Percentiles rank a stretch among this genome's conserved stretches.
Evolutionary conservation across 2,797 vertebrate species (phyloP).

Genomic region (Etheostoma perlongum): DNA sequence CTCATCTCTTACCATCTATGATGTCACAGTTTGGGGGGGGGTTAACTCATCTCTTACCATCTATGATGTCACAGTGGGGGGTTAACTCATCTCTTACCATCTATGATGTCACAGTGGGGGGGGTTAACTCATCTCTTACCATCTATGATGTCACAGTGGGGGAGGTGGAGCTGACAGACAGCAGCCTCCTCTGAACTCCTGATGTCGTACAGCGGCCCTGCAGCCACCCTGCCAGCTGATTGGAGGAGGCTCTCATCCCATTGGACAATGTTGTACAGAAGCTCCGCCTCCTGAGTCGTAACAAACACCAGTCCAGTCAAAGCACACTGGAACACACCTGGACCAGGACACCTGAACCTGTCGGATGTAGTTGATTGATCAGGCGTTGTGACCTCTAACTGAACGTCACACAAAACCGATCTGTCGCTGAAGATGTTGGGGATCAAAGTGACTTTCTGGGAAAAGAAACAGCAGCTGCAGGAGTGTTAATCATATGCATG

Average conservation of each 20-base stretch:
- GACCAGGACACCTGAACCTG: constrained; percentile 37
- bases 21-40: constrained; percentile 59
- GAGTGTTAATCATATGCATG: too few species aligned
- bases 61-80: constrained; percentile 51
- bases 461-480: too few species aligned
- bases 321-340: constrained; percentile 49
- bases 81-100: neutral
- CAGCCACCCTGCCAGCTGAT: neutral
- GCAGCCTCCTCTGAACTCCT: constrained; percentile 11
- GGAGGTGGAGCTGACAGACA: constrained; percentile 38
- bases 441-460: too few species aligned
- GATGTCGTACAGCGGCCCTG: constrained; percentile 25
- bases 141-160: constrained; percentile 48
- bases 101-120: too few species aligned
- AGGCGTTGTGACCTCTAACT: neutral
- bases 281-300: constrained; percentile 15
- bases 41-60: constrained; percentile 21
- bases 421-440: too few species aligned
- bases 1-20: constrained; percentile 14
- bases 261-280: constrained; percentile 29
- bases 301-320: constrained; percentile 1
- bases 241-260: constrained; percentile 41
- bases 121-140: too few species aligned
- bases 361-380: neutral
- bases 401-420: neutral